phyloP scores from a whole-genome alignment of 2,113 vertebrate species.

The Pterocles orientalis region DNA sequence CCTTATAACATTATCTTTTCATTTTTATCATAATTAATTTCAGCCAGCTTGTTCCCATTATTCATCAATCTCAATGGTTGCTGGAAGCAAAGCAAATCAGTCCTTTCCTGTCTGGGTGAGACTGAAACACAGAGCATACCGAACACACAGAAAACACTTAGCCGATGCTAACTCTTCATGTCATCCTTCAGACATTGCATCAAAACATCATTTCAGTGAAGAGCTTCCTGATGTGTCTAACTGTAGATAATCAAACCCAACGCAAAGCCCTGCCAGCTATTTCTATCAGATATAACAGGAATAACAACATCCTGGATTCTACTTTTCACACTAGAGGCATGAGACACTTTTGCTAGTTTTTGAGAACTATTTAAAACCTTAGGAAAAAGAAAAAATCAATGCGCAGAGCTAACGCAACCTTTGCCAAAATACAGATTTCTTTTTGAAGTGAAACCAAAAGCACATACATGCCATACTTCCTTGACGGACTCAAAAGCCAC shows the following conservation, averaged over 20 bases:
- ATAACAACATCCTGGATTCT: neutral
- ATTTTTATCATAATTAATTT: neutral
- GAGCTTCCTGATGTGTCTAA: neutral
- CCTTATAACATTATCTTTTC: neutral
- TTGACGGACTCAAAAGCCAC: neutral
- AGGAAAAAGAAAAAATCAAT: neutral
- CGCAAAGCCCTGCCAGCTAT: neutral
- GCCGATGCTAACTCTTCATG: neutral
- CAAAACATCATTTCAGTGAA: neutral
- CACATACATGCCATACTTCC: neutral
- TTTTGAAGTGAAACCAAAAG: neutral
- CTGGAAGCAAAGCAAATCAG: slow-evolving; percentile 19
- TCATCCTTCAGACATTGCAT: neutral
- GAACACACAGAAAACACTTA: neutral
- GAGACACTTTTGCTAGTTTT: neutral
- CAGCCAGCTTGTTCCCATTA: neutral
- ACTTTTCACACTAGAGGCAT: neutral
- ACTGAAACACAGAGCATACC: neutral
- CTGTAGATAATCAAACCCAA: neutral
- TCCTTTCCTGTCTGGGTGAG: neutral
- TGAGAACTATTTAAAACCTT: neutral
- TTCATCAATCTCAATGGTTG: neutral
- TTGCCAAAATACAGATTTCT: neutral
- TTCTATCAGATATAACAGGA: neutral
- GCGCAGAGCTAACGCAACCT: neutral